Evolutionary conservation across 2,797 vertebrate genomes (phyloP), one percentile per base, ranked within the genome.

Genomic region (Spizella passerina): DNA sequence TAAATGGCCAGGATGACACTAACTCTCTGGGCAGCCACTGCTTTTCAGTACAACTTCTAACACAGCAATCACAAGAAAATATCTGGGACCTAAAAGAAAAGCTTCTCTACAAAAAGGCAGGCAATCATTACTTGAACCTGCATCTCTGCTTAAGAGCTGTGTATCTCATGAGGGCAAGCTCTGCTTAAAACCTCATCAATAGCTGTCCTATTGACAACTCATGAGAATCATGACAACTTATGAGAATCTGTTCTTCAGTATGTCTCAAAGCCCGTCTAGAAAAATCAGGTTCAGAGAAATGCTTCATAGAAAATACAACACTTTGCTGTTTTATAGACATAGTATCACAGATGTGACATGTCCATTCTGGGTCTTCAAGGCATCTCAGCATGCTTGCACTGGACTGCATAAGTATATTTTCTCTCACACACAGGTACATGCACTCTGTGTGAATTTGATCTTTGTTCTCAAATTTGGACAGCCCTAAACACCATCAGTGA

Each of bases 361-460:
- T 32, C 36, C 39, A 49, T 46, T 64, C 24, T 15, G 29, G 29
- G 22, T 49, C 44, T 75, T 55, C 41, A 61, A 23, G 43, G 61
- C 44, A 36, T 16, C 23, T 52, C 23, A 66, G 52, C 44, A 52
- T 3, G 10, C 39, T 24, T 59, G 27, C 52, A 24, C 56, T 73
- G 52, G 53, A 36, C 53, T 64, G 14, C 2, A 0, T 10, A 39
- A 57, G 14, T 17, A 2, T n/a, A 52, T 55, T 57, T 53, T 30
- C 26, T 65, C 68, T 73, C 73, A 70, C n/a, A 70, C 14, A 12
- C 0, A 9, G 0, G 6, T 30, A 15, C 1, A 1, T 29, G 29
- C 34, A 24, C 41, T 49, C 43, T 30, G 32, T 8, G n/a, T 50
- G 47, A 69, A 64, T 80, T 15, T 5, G 3, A 53, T 6, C 21